These are phyloP conservation scores for Miichthys miiuy DNA, from an alignment of 2,797 vertebrate species.

Conservation along the genomic window DNA sequence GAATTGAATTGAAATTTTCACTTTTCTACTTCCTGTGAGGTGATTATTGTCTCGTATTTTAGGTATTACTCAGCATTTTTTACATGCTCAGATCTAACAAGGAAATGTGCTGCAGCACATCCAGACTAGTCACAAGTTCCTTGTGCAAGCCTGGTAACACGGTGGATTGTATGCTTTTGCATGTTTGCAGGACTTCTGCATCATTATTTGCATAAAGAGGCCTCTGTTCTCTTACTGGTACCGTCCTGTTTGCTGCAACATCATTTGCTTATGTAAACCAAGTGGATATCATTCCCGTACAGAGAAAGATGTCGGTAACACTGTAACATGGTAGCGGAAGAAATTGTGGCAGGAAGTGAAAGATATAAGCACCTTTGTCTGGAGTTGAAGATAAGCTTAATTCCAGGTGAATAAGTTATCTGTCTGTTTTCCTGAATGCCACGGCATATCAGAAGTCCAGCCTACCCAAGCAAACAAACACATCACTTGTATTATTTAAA, in stretches of 20 bases:
- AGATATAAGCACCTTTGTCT: not conserved
- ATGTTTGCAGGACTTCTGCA: not conserved
- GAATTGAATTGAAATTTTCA: not conserved
- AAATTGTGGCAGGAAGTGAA: not conserved
- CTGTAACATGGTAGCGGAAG: not conserved
- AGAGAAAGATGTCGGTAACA: not conserved
- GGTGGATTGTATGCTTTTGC: not conserved
- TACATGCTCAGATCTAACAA: constrained; percentile 44
- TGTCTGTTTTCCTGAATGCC: not conserved
- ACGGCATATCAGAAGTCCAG: not conserved
- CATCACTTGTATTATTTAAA: not conserved
- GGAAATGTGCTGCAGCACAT: constrained; percentile 47
- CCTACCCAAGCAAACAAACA: not conserved
- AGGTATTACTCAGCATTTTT: constrained; percentile 7
- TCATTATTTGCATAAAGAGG: constrained; percentile 12
- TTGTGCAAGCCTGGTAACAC: not conserved
- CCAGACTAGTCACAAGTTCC: constrained; percentile 46
- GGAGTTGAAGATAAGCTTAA: not conserved
- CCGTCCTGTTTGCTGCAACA: constrained; percentile 4
- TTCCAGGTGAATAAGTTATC: not conserved
- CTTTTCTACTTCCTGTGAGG: not conserved
- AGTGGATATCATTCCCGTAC: not conserved
- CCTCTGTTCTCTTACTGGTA: constrained; percentile 33
- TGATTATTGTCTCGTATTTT: not conserved
- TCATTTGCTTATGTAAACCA: constrained; percentile 53